Conservation (phyloP, 2,797 vertebrate genomes). For the Hyperoplus lanceolatus region DNA sequence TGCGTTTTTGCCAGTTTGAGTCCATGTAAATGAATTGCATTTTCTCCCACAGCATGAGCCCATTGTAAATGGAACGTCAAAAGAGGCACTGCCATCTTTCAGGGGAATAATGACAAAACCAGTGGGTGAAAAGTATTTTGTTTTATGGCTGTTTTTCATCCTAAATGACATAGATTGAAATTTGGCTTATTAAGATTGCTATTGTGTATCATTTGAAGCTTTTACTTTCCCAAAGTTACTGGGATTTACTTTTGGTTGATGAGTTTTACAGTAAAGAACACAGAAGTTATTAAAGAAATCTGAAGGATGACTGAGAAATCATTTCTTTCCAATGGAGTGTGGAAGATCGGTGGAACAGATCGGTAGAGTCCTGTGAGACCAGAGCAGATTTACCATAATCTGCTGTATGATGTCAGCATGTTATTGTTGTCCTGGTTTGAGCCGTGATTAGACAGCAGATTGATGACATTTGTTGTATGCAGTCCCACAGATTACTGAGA, state of each 20-base stretch:
- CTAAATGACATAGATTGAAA: slow-evolving; percentile 53
- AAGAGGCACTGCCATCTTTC: slow-evolving; percentile 45
- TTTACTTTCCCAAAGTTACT: slow-evolving; percentile 31
- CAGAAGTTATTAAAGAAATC: slow-evolving; percentile 12
- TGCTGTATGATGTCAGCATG: slow-evolving; percentile 64
- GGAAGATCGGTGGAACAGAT: slow-evolving; percentile 54
- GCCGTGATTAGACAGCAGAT: slow-evolving; percentile 77
- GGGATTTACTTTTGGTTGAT: slow-evolving; percentile 26
- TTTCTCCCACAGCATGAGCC: slow-evolving; percentile 52
- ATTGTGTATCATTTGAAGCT: slow-evolving; percentile 51
- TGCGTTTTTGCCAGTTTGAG: slow-evolving; percentile 61
- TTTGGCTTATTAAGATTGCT: slow-evolving; percentile 40
- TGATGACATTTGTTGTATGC: slow-evolving; percentile 74
- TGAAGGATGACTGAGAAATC: slow-evolving; percentile 9
- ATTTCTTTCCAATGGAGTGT: slow-evolving; percentile 2
- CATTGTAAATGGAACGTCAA: slow-evolving; percentile 58
- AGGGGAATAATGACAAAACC: slow-evolving; percentile 59
- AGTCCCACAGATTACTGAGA: slow-evolving; percentile 58
- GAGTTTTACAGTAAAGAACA: slow-evolving; percentile 16
- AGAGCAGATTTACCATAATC: slow-evolving; percentile 72
- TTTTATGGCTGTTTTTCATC: slow-evolving; percentile 61
- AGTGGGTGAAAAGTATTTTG: slow-evolving; percentile 47
- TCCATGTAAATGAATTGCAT: slow-evolving; percentile 71
- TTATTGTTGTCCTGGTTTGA: slow-evolving; percentile 69
- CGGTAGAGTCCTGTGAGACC: slow-evolving; percentile 41